These are phyloP conservation scores for Staurois parvus DNA, from an alignment of 2,797 vertebrate genomes.

Conservation along the genomic window DNA sequence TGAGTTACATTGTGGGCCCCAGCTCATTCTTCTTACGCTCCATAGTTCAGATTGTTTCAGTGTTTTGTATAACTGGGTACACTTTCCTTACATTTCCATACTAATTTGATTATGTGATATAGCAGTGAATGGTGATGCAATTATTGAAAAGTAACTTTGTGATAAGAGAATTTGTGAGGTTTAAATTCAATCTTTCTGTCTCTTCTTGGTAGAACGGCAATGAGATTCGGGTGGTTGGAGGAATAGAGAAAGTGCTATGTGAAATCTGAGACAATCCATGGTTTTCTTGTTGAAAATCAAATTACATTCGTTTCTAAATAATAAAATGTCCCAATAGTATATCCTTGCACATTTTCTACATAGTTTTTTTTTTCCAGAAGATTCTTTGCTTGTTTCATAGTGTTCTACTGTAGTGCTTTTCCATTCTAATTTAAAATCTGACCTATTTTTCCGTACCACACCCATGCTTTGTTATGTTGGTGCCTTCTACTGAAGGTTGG, in stretches of 20 bases:
- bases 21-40: conserved; percentile 69
- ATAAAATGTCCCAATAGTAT: conserved; percentile 15
- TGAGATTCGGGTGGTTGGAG: conserved; percentile 65
- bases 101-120: conserved; percentile 82
- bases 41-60: conserved; percentile 72
- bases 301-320: conserved; percentile 66
- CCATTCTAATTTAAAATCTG: neutral
- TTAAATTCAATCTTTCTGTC: conserved; percentile 77
- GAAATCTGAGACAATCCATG: conserved; percentile 70
- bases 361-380: neutral
- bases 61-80: conserved; percentile 83
- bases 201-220: conserved; percentile 68
- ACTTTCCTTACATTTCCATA: conserved; percentile 78
- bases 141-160: conserved; percentile 85
- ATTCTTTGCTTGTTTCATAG: neutral
- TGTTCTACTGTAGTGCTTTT: neutral
- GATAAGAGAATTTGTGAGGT: conserved; percentile 81
- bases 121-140: conserved; percentile 79
- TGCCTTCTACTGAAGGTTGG: neutral
- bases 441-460: neutral
- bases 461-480: neutral
- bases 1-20: conserved; percentile 70
- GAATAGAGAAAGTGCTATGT: conserved; percentile 42
- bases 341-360: conserved; percentile 1
- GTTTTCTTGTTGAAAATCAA: conserved; percentile 61